Base-by-base conservation (phyloP, 2,113 vertebrate species). In the Copsychus sechellarum region DNA sequence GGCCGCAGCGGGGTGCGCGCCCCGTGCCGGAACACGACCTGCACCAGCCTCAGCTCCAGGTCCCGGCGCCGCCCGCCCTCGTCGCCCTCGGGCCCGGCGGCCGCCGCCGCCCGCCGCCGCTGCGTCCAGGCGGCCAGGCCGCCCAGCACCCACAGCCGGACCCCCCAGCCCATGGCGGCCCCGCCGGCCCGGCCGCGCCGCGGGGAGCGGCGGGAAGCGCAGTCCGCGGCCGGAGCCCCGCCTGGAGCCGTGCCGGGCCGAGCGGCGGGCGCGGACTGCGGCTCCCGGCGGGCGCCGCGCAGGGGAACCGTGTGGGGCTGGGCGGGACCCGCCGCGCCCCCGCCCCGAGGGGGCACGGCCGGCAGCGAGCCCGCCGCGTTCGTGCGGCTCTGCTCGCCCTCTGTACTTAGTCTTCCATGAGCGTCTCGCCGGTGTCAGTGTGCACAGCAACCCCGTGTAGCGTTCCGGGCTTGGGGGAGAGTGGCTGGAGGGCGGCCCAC, bases 1-100 rank as follows among this genome's bases (percentile, higher is more conserved):
- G 97, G 97, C 90, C 98, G 98, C 19, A 99, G 98, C 2, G 99
- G 99, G 4, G 98, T 99, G 69, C 99, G 98, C 7, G 99, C 99
- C 3, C 99, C 99, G 28, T 99, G 99, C 56, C 99, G 98, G 82
- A 98, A 99, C 64, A 99, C 92, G 20, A 99, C 98, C 94, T 99
- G 99, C 51, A 99, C 98, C 97, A 98, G 96, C 79, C 98, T 98
- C 56, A 99, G 96, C 57, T 98, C 96, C 94, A 97, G 86, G 6
- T 19, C 36, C 97, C 81, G 97, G 60, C n/a, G 36, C 38, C 65
- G 15, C 11, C 54, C 74, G 14, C 25, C 48, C 48, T 50, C 48
- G 48, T 48, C 14, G 67, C 67, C 19, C 9, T 15, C 48, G 34
- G 26, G 34, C 67, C 48, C 38, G 13, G 70, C 51, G 31, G 67